These are phyloP conservation scores for Drosophila colorata DNA, from an alignment of 2,888 invertebrate species.

Conservation along the genomic window DNA sequence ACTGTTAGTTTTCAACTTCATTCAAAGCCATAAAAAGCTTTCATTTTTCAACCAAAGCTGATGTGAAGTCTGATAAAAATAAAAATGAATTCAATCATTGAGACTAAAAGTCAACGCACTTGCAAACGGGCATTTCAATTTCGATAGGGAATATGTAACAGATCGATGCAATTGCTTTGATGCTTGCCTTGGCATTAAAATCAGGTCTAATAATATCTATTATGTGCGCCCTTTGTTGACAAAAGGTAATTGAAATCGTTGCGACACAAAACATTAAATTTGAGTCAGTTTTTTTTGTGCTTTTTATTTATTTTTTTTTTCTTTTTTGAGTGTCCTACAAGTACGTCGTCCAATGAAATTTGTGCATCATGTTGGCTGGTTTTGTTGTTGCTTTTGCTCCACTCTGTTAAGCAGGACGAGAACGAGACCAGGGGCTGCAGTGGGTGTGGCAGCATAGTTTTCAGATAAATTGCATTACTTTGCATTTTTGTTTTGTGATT, in stretches of 20 bases:
- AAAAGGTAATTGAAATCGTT: constrained; percentile 62
- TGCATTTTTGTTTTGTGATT: constrained; percentile 66
- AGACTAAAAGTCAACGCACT: background rate
- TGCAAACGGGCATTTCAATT: constrained; percentile 1
- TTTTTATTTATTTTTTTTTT: constrained; percentile 5
- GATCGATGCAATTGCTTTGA: background rate
- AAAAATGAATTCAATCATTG: background rate
- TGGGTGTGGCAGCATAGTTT: constrained; percentile 64
- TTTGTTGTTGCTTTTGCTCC: constrained; percentile 26
- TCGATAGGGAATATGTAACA: background rate
- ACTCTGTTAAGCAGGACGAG: constrained; percentile 27
- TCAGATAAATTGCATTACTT: constrained; percentile 74
- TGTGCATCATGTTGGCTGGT: constrained; percentile 45
- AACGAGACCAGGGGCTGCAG: constrained; percentile 12
- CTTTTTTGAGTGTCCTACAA: constrained; percentile 17
- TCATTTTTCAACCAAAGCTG: constrained; percentile 3
- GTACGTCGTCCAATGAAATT: constrained; percentile 46
- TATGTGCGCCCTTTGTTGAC: constrained; percentile 31
- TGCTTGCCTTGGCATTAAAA: background rate
- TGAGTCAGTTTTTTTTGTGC: constrained; percentile 2
- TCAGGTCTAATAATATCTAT: constrained; percentile 19
- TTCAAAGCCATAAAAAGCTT: constrained; percentile 25
- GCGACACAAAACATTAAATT: constrained; percentile 60
- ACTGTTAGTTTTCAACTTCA: constrained; percentile 14
- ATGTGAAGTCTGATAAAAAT: constrained; percentile 2